Conservation (phyloP, 1,140 invertebrate species). For the Drosophila gunungcola region DNA sequence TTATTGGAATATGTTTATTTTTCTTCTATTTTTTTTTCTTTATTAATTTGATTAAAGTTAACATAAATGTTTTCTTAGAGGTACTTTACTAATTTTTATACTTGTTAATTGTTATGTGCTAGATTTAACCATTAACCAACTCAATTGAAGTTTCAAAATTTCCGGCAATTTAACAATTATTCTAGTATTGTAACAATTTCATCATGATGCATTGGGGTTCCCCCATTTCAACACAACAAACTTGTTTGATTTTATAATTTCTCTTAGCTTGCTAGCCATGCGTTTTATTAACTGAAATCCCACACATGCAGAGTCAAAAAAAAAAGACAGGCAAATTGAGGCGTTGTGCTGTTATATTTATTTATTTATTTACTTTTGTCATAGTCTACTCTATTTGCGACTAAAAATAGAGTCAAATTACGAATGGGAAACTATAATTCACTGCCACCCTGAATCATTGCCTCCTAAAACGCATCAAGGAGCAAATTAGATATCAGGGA, state of each 20-base stretch:
- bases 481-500: not conserved
- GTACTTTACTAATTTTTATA: not conserved
- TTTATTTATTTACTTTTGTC: conserved; percentile 36
- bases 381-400: conserved; percentile 4
- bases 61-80: no score
- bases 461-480: not conserved
- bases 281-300: conserved; percentile 19
- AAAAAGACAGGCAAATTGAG: conserved; percentile 16
- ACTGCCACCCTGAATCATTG: not conserved
- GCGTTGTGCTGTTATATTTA: conserved; percentile 27
- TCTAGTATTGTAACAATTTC: conserved; percentile 13
- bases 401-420: conserved; percentile 29
- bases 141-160: conserved; percentile 7
- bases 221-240: conserved; percentile 12
- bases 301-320: conserved; percentile 14
- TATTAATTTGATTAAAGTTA: no score
- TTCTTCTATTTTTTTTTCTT: no score
- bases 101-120: not conserved
- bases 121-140: not conserved
- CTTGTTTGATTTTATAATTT: conserved; percentile 14
- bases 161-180: conserved; percentile 9
- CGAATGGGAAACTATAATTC: no score
- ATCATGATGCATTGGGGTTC: conserved; percentile 6
- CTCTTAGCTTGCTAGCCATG: conserved; percentile 1
- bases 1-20: no score